A percentile compares a stretch with the other conserved stretches of the same genome.
Evolutionary conservation across 2,113 vertebrate genomes (phyloP).

Genomic region (Neogale vison): DNA sequence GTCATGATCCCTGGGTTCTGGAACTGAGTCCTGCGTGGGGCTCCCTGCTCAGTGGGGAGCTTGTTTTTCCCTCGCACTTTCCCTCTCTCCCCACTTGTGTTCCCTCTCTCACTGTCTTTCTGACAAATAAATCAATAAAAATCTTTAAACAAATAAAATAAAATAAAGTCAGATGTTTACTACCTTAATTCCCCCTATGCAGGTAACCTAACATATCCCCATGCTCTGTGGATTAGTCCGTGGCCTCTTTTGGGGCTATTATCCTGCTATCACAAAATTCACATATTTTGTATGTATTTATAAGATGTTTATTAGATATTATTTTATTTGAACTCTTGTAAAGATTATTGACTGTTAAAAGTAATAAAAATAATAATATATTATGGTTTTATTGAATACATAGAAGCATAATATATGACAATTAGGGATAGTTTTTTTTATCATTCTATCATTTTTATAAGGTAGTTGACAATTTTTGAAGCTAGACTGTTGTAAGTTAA

Average conservation of each 20-base stretch:
- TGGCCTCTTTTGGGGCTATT: neutral
- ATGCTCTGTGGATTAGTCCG: neutral
- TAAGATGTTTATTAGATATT: neutral
- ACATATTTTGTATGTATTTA: neutral
- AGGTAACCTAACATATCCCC: neutral
- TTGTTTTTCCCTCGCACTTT: no score
- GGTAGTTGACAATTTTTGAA: neutral
- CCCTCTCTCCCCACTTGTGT: no score
- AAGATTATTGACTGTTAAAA: neutral
- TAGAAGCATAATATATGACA: neutral
- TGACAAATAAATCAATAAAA: no score
- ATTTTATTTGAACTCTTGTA: neutral
- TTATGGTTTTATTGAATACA: neutral
- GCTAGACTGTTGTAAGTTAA: neutral
- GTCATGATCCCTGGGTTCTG: no score
- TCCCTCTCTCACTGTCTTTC: no score
- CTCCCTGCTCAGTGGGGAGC: no score
- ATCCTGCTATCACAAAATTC: neutral
- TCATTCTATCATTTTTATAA: neutral
- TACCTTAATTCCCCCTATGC: neutral
- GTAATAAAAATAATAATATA: neutral
- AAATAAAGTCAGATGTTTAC: neutral
- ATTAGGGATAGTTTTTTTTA: neutral
- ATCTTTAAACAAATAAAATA: no score
- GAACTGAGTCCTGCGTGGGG: no score